Evolutionary conservation across 2,797 vertebrate species (phyloP).

Genomic region (Sebastes miniatus): DNA sequence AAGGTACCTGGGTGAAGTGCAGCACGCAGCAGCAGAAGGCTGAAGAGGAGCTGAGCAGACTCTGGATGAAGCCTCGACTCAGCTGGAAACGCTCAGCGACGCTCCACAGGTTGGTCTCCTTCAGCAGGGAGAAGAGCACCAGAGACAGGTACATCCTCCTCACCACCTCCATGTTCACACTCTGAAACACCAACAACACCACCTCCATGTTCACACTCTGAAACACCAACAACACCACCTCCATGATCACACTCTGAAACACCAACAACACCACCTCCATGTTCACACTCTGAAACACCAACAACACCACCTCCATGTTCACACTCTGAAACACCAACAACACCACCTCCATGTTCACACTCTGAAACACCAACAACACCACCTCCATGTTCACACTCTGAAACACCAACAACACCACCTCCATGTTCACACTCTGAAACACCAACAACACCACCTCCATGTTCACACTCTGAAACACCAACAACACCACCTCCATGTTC

Average conservation of each 20-base stretch:
- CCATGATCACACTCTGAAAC: slow-evolving; percentile 81
- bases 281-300: no score
- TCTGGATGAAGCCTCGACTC: slow-evolving; percentile 91
- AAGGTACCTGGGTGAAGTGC: slow-evolving; percentile 91
- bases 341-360: slow-evolving; percentile 68
- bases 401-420: neutral
- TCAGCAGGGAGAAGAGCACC: slow-evolving; percentile 87
- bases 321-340: slow-evolving; percentile 77
- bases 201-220: slow-evolving; percentile 80
- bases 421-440: slow-evolving; percentile 81
- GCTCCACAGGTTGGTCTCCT: slow-evolving; percentile 89
- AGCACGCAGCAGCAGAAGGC: slow-evolving; percentile 92
- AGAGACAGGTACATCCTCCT: slow-evolving; percentile 89
- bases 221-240: slow-evolving; percentile 26
- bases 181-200: slow-evolving; percentile 69
- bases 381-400: no score
- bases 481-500: no score
- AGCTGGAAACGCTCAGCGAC: slow-evolving; percentile 90
- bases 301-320: slow-evolving; percentile 73
- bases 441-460: slow-evolving; percentile 19
- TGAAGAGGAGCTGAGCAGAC: slow-evolving; percentile 88
- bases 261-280: no score
- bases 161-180: slow-evolving; percentile 77
- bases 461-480: slow-evolving; percentile 80
- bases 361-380: slow-evolving; percentile 73